A percentile compares a stretch with the other conserved stretches of the same genome.
phyloP scores from a whole-genome alignment of 2,113 vertebrate species.

The Channa argus region DNA sequence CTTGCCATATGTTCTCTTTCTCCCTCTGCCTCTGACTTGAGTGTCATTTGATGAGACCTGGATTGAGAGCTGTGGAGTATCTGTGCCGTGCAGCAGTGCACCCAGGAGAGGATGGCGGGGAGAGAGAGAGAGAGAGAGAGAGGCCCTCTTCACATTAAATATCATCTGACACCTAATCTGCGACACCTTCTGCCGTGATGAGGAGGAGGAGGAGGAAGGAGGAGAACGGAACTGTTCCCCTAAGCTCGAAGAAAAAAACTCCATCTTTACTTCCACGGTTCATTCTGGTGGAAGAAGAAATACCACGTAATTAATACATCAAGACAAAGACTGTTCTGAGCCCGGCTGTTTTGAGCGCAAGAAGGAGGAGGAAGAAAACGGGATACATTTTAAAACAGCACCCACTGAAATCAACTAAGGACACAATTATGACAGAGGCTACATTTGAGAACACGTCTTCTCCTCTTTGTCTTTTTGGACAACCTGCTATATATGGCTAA shows the following conservation, averaged over 20 bases:
- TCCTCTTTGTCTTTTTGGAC: conserved; percentile 17
- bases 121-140: conserved; percentile 69
- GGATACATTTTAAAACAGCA: conserved; percentile 39
- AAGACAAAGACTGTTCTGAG: conserved; percentile 52
- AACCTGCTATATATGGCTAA: conserved; percentile 52
- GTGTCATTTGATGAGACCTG: conserved; percentile 74
- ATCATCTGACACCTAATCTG: conserved; percentile 81
- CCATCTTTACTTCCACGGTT: conserved; percentile 22
- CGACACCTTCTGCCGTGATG: conserved; percentile 70
- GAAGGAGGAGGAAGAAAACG: conserved; percentile 11
- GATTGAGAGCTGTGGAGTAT: conserved; percentile 70
- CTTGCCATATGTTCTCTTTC: conserved; percentile 27
- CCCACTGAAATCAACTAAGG: conserved; percentile 34
- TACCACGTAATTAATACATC: conserved; percentile 69
- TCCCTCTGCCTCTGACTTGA: conserved; percentile 40
- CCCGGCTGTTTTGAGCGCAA: conserved; percentile 28
- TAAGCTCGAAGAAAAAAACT: neutral
- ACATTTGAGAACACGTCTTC: conserved; percentile 26
- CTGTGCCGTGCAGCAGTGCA: conserved; percentile 66
- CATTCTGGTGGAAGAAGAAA: conserved; percentile 27
- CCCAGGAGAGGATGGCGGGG: conserved; percentile 71
- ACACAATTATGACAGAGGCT: conserved; percentile 50
- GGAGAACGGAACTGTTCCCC: conserved; percentile 42
- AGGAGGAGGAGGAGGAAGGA: conserved; percentile 9
- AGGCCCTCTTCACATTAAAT: conserved; percentile 77